Conservation (phyloP, 2,797 vertebrate species). For the Lacerta bilineata region DNA sequence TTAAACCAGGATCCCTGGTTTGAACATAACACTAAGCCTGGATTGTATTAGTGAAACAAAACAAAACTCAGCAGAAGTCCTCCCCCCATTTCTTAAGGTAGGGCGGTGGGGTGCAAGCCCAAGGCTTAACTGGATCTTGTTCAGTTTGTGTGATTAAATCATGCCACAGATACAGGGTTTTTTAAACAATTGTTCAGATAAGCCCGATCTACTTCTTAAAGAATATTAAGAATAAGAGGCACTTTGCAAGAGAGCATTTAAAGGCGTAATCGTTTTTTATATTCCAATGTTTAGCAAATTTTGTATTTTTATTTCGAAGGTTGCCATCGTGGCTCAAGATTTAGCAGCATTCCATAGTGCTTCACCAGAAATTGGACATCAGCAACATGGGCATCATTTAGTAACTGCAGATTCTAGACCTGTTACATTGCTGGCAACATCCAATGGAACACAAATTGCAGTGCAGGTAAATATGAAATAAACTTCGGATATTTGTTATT, state of each 20-base stretch:
- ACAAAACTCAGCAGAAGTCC: background rate
- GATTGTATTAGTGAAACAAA: background rate
- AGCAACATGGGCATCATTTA: constrained; percentile 88
- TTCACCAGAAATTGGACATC: constrained; percentile 90
- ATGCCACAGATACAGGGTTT: background rate
- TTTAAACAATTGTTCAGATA: background rate
- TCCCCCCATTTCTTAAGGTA: background rate
- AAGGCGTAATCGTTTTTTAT: constrained; percentile 13
- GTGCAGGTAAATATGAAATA: constrained; percentile 88
- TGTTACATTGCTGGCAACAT: constrained; percentile 95
- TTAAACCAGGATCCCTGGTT: background rate
- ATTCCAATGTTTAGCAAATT: constrained; percentile 14
- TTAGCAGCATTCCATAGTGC: constrained; percentile 93
- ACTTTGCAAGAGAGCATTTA: background rate
- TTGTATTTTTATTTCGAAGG: constrained; percentile 81
- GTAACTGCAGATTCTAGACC: constrained; percentile 88
- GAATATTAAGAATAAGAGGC: background rate
- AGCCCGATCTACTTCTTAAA: background rate
- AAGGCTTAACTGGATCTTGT: background rate
- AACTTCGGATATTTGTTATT: background rate
- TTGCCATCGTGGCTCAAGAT: constrained; percentile 98
- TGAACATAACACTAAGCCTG: background rate
- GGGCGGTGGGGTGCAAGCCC: background rate
- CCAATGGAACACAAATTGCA: constrained; percentile 99
- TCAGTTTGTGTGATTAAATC: background rate